Evolutionary conservation across 2,797 vertebrate species (phyloP), one percentile per base, ranked within the genome.

Genomic region (Bufotes viridis): DNA sequence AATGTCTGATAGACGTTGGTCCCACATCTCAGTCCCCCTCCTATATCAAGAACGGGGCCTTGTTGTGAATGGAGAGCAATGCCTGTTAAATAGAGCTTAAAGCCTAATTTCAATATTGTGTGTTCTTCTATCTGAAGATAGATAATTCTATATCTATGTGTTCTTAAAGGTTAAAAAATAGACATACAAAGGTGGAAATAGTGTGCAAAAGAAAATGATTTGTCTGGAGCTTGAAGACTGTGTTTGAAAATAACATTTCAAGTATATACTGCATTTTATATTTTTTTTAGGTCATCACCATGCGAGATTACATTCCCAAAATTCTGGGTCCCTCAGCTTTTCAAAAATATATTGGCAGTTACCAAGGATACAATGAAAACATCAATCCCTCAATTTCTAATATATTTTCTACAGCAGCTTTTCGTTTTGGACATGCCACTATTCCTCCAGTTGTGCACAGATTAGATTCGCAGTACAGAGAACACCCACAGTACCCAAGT

Each of bases 221-320:
- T 65, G 61, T 13, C 42, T 42, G 42, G 42, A 3, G 34, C 34
- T 42, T 42, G 34, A 42, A 42, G 34, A 42, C 34, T 42, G 34
- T 34, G 42, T 42, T 42, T 42, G 42, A 42, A 42, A 69, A 69
- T 69, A 29, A 74, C 18, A 51, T 75, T 78, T 24, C 20, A 78
- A 7, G 1, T n/a, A 78, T 78, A 74, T 74, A 74, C 17, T 70
- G 2, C 85, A 70, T 90, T 0, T 72, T 82, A 42, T 26, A 11
- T 51, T 88, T 51, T 88, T 67, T 90, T 69, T 90, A 99, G 98
- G 95, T 99, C 84, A 96, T 99, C 91, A 98, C 96, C 74, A 91
- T 98, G 92, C 96, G 96, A 92, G 98, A 99, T 91, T 99, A 99
- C 7, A 34, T 98, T 90, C 97, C 98, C 29, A 98, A 97, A 91